Base-by-base conservation (phyloP, 2,888 invertebrate genomes). In the Nebria salina region DNA sequence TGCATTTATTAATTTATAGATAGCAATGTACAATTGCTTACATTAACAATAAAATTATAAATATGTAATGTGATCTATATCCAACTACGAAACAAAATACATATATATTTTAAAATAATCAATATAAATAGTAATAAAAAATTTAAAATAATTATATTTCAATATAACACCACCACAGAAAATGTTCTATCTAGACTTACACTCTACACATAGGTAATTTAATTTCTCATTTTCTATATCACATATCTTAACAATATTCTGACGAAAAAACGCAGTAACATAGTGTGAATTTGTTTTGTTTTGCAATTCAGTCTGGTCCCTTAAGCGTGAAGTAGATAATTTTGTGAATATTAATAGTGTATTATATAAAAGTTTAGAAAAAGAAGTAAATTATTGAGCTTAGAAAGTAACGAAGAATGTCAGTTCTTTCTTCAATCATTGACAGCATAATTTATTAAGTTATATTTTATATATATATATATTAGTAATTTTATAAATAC, bases 291-390 rank as follows among this genome's bases (percentile, higher is more conserved):
- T 20, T 20, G 20, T 9, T 9, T 73, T 20, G 26, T 26, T 41
- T 43, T 41, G 80, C 80, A 80, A 80, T 80, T 80, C 41, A 80
- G 65, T 75, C 80, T 80, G 80, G 80, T 80, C 80, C 80, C 80
- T 41, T 80, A 80, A 80, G 80, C 80, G 75, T 75, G 75, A 68
- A 65, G 64, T 70, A 34, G 34, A 34, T 34, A 34, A 34, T 76
- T 15, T 54, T 54, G 13, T 54, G 11, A 54, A 54, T 54, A 11
- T 11, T 54, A 54, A 54, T 54, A 11, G 54, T 13, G 54, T 11
- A 54, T 54, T 70, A 20, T 76, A 76, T 65, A 76, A 76, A 76
- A 65, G 8, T 4, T 43, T 43, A 11, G 20, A 74, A 74, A 26
- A 42, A 66, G 42, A 76, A 42, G 13, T 68, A 68, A 68, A 68